These are phyloP conservation scores for Conus canariensis DNA, from an alignment of 2,888 invertebrate species.

Conservation along the genomic window DNA sequence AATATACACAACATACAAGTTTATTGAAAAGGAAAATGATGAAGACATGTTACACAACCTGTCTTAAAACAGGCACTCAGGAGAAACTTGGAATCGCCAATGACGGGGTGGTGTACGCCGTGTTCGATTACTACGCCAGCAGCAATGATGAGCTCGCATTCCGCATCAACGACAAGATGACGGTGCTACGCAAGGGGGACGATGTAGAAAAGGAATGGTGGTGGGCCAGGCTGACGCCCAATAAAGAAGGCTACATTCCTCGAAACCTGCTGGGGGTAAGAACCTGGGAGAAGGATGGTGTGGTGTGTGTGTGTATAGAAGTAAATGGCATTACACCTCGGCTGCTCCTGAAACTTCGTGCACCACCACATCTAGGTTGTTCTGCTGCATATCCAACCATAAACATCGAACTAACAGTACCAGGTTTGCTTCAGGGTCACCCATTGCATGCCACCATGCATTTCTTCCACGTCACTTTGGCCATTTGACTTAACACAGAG, in stretches of 20 bases:
- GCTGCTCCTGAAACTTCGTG: neutral
- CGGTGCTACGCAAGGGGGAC: conserved; percentile 95
- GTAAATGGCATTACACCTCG: neutral
- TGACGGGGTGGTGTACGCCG: conserved; percentile 93
- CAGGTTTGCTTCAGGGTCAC: no score
- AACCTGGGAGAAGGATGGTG: neutral
- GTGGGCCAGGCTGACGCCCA: conserved; percentile 80
- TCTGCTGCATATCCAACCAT: no score
- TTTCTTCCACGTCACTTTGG: no score
- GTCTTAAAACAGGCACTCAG: conserved; percentile 88
- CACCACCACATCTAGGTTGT: no score
- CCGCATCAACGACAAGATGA: conserved; percentile 90
- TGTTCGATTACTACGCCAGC: conserved; percentile 95
- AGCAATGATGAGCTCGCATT: conserved; percentile 94
- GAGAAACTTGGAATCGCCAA: conserved; percentile 98
- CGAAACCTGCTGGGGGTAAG: conserved; percentile 96
- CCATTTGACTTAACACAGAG: no score
- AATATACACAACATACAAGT: no score
- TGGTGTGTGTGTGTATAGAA: neutral
- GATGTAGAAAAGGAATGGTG: conserved; percentile 94
- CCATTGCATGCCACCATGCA: no score
- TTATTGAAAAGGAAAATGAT: no score
- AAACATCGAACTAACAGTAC: no score
- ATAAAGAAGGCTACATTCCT: conserved; percentile 96
- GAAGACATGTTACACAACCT: no score